Evolutionary conservation across 2,888 invertebrate genomes (phyloP), one percentile per base, ranked within the genome.

Genomic region (Brachypalpus laphriformis): DNA sequence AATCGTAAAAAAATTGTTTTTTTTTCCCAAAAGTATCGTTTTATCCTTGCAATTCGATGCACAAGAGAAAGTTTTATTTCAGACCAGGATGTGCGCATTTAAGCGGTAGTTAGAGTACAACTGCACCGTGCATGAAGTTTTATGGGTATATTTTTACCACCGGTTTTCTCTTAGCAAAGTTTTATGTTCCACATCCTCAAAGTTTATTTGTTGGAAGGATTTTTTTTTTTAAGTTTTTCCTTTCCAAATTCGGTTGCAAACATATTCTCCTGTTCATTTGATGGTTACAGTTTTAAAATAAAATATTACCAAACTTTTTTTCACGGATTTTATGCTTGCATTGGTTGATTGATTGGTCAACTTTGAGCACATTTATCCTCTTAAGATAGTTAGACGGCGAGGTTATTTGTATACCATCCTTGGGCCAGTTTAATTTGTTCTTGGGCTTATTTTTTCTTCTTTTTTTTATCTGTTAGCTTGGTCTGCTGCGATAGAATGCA

Each of bases 41-140:
- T 31, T 70, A 42, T 37, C 18, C 57, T 82, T 47, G 14, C 61
- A 61, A 40, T 42, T 25, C 31, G 11, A 20, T 45, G 47, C 31
- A 37, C 57, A 68, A 8, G 47, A 16, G 22, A 71, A 47, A 47
- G 56, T 63, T 70, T 63, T 31, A 45, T 57, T 82, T 65, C 8
- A 28, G 16, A 51, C 11, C 42, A 82, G 70, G 65, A 82, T 65
- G 65, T 71, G 82, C 51, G 70, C 65, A 31, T 71, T 76, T 82
- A 82, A 76, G 70, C 42, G 76, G 76, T 70, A 57, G 47, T 82
- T 76, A 63, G 47, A 57, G 56, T 71, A 65, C 65, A 75, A 65
- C 54, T 82, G 57, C 63, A 57, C 70, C 63, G 63, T 42, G 42
- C 22, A 49, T 71, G 57, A 0, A 49, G n/a, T n/a, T 3, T 59